Base-by-base conservation (phyloP, 1,140 invertebrate genomes). In the Sesamia nonagrioides region DNA sequence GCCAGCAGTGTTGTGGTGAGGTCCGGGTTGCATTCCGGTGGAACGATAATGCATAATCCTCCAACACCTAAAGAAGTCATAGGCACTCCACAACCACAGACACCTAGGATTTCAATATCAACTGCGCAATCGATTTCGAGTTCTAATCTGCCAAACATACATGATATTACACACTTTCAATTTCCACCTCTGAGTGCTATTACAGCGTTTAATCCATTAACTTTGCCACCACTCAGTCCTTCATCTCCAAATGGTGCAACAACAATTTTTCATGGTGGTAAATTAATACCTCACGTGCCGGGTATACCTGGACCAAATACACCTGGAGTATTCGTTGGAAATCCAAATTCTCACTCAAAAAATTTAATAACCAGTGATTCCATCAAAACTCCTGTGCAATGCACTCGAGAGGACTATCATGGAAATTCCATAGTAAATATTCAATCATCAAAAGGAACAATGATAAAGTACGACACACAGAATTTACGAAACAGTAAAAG, bases 291-390 rank as follows among this genome's bases (percentile, higher is more conserved):
- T 5, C 97, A 97, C 90, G 97, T 98, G 6, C 98, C 97, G 2
- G 98, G 98, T 11, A 98, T 98, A 90, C 98, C 98, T 0, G 98
- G 98, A 45, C 98, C 98, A 1, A 96, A 97, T 79, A 96, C 95
- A 13, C 88, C 94, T 76, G 94, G 95, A 52, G 88, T 95, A 8
- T 95, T 92, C 81, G 79, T 95, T 68, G 89, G 85, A 58, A 91
- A 81, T 80, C 45, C 82, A 61, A 87, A 79, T 60, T 33, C 80
- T 37, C 81, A 84, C 37, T 37, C 85, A 60, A 88, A 93, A 85
- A 82, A 60, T 61, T 81, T 79, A 71, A 74, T 58, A 33, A 85
- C 61, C 33, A 81, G 54, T 63, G 84, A 92, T 77, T 79, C 79
- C 63, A 80, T 76, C 76, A 90, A 85, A 82, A 79, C 85, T 48